phyloP scores from a whole-genome alignment of 1,140 invertebrate species.

The Thaumetopoea pityocampa region DNA sequence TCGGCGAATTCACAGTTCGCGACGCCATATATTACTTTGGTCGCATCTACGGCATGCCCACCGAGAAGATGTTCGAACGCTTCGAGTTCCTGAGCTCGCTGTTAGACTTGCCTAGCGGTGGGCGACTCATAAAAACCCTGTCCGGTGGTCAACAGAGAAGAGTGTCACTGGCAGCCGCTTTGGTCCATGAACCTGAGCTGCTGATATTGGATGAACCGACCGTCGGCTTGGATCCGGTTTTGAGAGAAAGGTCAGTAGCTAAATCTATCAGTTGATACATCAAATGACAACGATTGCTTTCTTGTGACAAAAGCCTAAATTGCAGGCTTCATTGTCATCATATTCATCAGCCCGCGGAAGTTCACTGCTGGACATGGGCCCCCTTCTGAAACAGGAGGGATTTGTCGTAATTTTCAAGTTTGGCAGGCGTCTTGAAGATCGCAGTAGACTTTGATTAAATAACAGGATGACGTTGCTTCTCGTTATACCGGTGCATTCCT shows the following conservation, averaged over 20 bases:
- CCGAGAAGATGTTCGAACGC: slow-evolving; percentile 79
- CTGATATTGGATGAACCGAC: slow-evolving; percentile 95
- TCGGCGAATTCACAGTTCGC: slow-evolving; percentile 89
- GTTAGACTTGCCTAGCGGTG: slow-evolving; percentile 82
- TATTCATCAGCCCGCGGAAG: no score
- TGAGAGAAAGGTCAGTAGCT: slow-evolving; percentile 88
- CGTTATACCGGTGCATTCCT: no score
- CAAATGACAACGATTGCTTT: no score
- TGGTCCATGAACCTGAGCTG: slow-evolving; percentile 92
- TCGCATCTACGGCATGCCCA: slow-evolving; percentile 86
- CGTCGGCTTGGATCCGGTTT: slow-evolving; percentile 92
- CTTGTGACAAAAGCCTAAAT: no score
- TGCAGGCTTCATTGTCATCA: no score
- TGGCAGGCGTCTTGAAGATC: no score
- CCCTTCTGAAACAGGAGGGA: no score
- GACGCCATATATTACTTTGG: slow-evolving; percentile 94
- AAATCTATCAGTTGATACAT: no score
- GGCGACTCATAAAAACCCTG: slow-evolving; percentile 79
- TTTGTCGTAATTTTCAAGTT: no score
- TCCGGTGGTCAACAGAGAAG: slow-evolving; percentile 94
- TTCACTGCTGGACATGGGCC: no score
- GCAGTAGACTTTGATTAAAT: no score
- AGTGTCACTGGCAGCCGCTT: slow-evolving; percentile 89
- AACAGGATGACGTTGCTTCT: no score
- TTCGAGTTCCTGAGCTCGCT: slow-evolving; percentile 83